Conservation (phyloP, 1,140 invertebrate genomes). For the Drosophila mojavensis region DNA sequence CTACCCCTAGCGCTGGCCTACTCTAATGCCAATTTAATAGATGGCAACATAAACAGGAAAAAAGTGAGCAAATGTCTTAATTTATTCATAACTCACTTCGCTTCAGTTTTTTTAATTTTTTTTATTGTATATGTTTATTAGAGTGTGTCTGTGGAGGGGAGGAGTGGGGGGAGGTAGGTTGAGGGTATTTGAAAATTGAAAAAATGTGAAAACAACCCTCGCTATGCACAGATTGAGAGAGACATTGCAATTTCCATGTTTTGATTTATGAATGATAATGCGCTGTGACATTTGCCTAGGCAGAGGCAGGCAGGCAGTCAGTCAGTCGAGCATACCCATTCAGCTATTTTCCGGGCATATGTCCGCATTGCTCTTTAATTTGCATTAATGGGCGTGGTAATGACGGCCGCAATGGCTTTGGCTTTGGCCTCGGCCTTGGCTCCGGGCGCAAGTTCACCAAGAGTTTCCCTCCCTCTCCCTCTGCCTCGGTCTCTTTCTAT, state of each 20-base stretch:
- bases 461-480: background rate
- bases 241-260: slow-evolving; percentile 68
- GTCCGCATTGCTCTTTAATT: slow-evolving; percentile 80
- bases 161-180: background rate
- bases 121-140: slow-evolving; percentile 69
- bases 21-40: slow-evolving; percentile 75
- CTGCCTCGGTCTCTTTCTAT: no score
- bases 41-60: slow-evolving; percentile 27
- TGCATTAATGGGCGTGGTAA: slow-evolving; percentile 83
- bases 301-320: background rate
- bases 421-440: slow-evolving; percentile 23
- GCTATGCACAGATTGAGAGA: slow-evolving; percentile 11
- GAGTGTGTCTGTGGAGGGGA: slow-evolving; percentile 30
- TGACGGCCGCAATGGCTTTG: slow-evolving; percentile 38
- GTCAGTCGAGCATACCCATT: slow-evolving; percentile 1
- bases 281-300: slow-evolving; percentile 69
- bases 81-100: slow-evolving; percentile 72
- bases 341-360: slow-evolving; percentile 64
- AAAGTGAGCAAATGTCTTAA: slow-evolving; percentile 78
- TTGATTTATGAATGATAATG: slow-evolving; percentile 84
- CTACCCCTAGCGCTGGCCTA: background rate
- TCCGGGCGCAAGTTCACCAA: slow-evolving; percentile 5
- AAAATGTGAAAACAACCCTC: slow-evolving; percentile 26
- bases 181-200: slow-evolving; percentile 34
- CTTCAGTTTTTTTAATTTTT: background rate